Conservation (phyloP, 2,113 vertebrate species). For the Crotalus tigris region DNA sequence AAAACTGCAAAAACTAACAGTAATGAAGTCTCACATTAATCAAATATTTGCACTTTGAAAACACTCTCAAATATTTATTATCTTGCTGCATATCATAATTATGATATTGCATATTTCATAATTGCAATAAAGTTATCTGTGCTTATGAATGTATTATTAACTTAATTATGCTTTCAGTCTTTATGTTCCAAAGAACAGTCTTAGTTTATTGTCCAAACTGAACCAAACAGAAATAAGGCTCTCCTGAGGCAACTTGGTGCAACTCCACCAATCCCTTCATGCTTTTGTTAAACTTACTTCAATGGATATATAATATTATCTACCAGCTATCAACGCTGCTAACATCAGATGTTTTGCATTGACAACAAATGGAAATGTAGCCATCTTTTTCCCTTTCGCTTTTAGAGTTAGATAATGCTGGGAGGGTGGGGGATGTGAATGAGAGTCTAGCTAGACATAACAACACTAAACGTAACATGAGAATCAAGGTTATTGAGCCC, state of each 20-base stretch:
- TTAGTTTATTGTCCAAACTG: neutral
- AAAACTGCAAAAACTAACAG: slow-evolving; percentile 14
- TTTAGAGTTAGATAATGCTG: too few relatives aligned
- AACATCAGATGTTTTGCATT: too few relatives aligned
- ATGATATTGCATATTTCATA: neutral
- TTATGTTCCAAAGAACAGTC: neutral
- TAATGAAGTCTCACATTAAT: neutral
- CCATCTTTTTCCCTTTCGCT: too few relatives aligned
- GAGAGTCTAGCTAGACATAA: too few relatives aligned
- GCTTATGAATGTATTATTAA: neutral
- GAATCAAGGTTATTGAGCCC: too few relatives aligned
- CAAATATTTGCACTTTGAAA: slow-evolving; percentile 3
- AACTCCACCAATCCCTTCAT: neutral
- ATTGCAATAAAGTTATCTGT: neutral
- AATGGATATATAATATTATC: neutral
- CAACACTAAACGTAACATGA: too few relatives aligned
- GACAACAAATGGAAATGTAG: too few relatives aligned
- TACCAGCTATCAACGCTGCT: neutral
- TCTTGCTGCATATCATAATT: neutral
- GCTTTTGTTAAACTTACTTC: neutral
- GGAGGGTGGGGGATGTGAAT: too few relatives aligned
- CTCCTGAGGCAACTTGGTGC: neutral
- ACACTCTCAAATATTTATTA: neutral
- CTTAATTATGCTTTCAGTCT: neutral
- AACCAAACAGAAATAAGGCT: neutral